Evolutionary conservation across 53 echinoderm and acorn worm species (phyloP), one percentile per base, ranked within the genome.

Genomic region (Astropecten irregularis): DNA sequence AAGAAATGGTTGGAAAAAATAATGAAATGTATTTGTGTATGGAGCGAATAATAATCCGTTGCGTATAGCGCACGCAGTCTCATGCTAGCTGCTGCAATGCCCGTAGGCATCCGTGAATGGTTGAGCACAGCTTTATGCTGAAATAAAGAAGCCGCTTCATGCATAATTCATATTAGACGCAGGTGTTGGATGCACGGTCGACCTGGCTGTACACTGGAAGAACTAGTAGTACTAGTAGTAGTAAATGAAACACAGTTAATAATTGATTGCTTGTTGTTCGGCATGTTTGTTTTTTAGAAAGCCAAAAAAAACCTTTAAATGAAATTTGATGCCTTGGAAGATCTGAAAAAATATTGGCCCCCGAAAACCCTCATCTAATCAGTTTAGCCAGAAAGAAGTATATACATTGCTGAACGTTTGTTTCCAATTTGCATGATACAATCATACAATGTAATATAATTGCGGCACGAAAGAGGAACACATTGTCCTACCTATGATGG

Each of bases 161-260:
- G 79, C 63, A 79, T 79, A 44, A 79, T 79, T 79, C 79, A 79
- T 79, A 44, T 42, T 8, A 38, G 79, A 79, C 79, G 79, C 79
- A 79, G 79, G 79, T 79, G 79, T 79, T 79, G 62, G 79, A 39
- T 42, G 49, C 62, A 61, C 47, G 40, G 32, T 29, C 79, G 49
- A 62, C 79, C 79, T 79, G 79, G 44, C 46, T 42, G 19, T 35
- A 18, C 19, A n/a, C 68, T 26, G 79, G 76, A 57, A 59, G 34
- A 30, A n/a, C n/a, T n/a, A n/a, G n/a, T n/a, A n/a, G n/a, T n/a
- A n/a, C n/a, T n/a, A n/a, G n/a, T n/a, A n/a, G n/a, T n/a, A 52
- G 34, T 31, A 73, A 33, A 73, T 51, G 32, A 60, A 79, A 79
- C 15, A 13, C 9, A 42, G 44, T 61, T 49, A 79, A 79, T 79